Base-by-base conservation (phyloP, 1,140 invertebrate genomes). In the Heliconius eleuchia region DNA sequence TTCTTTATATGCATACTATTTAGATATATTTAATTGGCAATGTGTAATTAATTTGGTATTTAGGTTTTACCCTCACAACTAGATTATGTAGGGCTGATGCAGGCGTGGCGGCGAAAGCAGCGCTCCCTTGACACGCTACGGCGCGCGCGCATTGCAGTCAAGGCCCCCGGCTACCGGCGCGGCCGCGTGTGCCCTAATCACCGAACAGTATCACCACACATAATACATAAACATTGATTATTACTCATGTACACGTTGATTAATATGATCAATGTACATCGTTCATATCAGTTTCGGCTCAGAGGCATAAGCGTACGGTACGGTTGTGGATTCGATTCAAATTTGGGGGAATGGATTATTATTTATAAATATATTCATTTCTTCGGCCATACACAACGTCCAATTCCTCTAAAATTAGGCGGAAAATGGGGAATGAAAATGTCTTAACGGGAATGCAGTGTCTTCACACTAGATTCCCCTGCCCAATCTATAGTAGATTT, bases 71-170 rank as follows among this genome's bases (percentile, higher is more conserved):
- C 76, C 78, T 81, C 74, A 82, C 76, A 73, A n/a, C 71, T 27
- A 74, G 70, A 78, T 79, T 86, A 86, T 84, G 80, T 88, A 88
- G 86, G 84, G 80, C 85, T 82, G 81, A 78, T 74, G 77, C 85
- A 89, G 92, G 90, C 90, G 90, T 88, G 89, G 87, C 91, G 85
- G 92, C 91, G 92, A 94, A 94, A 94, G 91, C 92, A 91, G 90
- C 84, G 87, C 91, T 93, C 92, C 92, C 92, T 94, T 94, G 92
- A 94, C 92, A 94, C 85, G 92, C 86, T 87, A 92, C 92, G 91
- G 88, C 91, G 91, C 88, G 85, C 89, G 91, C 90, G 89, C 91
- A 94, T 94, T 94, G 91, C 91, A 85, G 92, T 93, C 92, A 94
- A 94, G 92, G 92, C 88, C 87, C 87, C 78, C 86, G 77, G 83